Conservation (phyloP, 2,888 invertebrate genomes). For the Oligia latruncula region DNA sequence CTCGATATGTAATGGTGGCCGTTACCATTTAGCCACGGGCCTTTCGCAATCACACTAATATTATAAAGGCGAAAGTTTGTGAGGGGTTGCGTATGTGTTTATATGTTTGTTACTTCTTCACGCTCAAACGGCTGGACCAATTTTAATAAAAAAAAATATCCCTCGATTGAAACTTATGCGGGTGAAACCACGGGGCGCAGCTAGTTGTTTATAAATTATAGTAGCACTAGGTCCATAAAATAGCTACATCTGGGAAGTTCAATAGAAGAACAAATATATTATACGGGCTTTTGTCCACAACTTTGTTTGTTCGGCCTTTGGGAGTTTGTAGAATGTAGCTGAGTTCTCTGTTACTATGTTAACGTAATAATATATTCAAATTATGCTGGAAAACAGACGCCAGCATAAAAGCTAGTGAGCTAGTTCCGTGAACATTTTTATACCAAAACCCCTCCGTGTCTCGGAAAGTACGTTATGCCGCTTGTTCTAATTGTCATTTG, state of each 20-base stretch:
- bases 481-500: not conserved
- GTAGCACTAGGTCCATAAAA: slow-evolving; percentile 17
- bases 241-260: slow-evolving; percentile 14
- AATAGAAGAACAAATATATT: slow-evolving; percentile 32
- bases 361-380: slow-evolving; percentile 43
- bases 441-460: not conserved
- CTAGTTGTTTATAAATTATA: not conserved
- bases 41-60: not conserved
- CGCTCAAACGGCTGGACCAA: no score
- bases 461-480: not conserved
- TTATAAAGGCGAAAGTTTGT: no score
- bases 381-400: slow-evolving; percentile 12
- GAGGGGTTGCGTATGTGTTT: no score
- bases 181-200: no score
- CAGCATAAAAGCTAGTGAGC: slow-evolving; percentile 1
- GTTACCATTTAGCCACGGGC: not conserved
- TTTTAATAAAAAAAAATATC: no score
- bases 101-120: no score
- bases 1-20: not conserved
- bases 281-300: slow-evolving; percentile 27
- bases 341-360: slow-evolving; percentile 33
- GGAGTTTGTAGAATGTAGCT: slow-evolving; percentile 33
- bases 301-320: slow-evolving; percentile 29
- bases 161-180: no score
- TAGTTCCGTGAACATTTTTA: not conserved